Percentiles rank a stretch among this genome's conserved stretches.
phyloP scores from a whole-genome alignment of 2,888 invertebrate species.

The Pecten maximus region DNA sequence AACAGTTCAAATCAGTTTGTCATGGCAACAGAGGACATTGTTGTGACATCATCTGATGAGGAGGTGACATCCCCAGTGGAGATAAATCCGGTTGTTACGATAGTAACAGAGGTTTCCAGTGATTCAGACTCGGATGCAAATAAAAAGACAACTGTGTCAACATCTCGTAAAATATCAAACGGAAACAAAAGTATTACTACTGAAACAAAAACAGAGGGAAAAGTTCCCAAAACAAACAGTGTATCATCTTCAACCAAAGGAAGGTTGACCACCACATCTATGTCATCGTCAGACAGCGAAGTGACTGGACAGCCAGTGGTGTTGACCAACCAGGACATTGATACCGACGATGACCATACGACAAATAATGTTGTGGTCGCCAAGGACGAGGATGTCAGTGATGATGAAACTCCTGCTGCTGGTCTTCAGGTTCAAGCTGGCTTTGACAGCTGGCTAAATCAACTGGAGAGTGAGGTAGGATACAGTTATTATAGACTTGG shows the following conservation, averaged over 20 bases:
- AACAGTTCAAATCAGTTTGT: slow-evolving; percentile 23
- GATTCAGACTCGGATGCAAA: slow-evolving; percentile 35
- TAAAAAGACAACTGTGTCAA: background rate
- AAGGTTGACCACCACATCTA: background rate
- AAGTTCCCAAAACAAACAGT: slow-evolving; percentile 51
- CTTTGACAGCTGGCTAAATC: slow-evolving; percentile 73
- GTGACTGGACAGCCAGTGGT: slow-evolving; percentile 30
- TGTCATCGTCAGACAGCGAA: slow-evolving; percentile 44
- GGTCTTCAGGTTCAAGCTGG: slow-evolving; percentile 57
- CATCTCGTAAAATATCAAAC: slow-evolving; percentile 38
- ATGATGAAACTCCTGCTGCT: slow-evolving; percentile 60
- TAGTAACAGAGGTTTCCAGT: slow-evolving; percentile 17
- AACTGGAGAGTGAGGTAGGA: slow-evolving; percentile 66
- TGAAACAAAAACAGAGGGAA: slow-evolving; percentile 44
- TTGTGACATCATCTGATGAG: slow-evolving; percentile 30
- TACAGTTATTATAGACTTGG: background rate
- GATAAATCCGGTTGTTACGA: background rate
- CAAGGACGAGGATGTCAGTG: slow-evolving; percentile 65
- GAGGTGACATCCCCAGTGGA: background rate
- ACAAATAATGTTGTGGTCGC: slow-evolving; percentile 56
- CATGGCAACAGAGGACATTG: background rate
- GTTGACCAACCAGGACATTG: slow-evolving; percentile 53
- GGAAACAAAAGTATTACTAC: background rate
- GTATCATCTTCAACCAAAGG: slow-evolving; percentile 40
- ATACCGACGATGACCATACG: slow-evolving; percentile 57